Evolutionary conservation across 2,113 vertebrate genomes (phyloP).

Genomic region (Elephantulus edwardii): DNA sequence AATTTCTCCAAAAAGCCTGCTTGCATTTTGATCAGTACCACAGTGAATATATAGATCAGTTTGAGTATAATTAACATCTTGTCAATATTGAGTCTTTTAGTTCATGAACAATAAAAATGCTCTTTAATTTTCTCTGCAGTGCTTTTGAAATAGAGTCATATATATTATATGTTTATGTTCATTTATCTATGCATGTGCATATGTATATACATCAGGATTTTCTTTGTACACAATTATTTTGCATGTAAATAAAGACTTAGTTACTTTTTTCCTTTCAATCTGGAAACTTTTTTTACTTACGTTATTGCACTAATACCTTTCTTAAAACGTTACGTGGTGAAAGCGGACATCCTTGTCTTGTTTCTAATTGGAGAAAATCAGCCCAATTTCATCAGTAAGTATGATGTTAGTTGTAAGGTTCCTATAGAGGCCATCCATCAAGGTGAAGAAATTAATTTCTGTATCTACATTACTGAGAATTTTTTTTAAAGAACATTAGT

Average conservation of each 20-base stretch:
- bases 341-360: background rate
- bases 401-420: background rate
- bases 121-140: conserved; percentile 35
- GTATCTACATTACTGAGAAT: background rate
- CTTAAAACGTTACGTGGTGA: background rate
- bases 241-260: background rate
- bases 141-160: too few relatives aligned
- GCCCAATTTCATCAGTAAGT: background rate
- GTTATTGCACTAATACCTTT: background rate
- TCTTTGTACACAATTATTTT: conserved; percentile 20
- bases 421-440: background rate
- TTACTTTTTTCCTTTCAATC: background rate
- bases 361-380: too few relatives aligned
- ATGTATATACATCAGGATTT: conserved; percentile 6
- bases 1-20: background rate
- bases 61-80: background rate
- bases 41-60: background rate
- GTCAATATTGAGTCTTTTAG: background rate
- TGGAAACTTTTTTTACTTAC: background rate
- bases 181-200: background rate
- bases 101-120: background rate
- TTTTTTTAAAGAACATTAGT: background rate
- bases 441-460: conserved; percentile 9
- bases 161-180: too few relatives aligned
- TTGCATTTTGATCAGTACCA: conserved; percentile 33